Conservation (phyloP, 1,140 invertebrate species). For the Eumeta japonica region DNA sequence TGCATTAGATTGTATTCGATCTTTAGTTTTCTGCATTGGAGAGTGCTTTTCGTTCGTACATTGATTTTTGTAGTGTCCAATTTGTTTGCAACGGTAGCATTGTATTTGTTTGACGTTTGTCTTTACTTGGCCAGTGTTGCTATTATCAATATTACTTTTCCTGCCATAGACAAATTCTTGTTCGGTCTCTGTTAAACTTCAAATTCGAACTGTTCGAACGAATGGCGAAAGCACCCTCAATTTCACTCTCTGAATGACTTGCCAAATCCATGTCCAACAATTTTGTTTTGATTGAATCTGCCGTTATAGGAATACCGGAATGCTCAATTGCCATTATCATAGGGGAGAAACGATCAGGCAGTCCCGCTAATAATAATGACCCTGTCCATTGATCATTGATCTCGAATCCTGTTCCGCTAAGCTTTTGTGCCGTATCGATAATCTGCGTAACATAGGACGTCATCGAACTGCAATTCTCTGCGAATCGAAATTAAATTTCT, state of each 20-base stretch:
- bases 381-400: slow-evolving; percentile 1
- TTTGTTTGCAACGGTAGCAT: slow-evolving; percentile 4
- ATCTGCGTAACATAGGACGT: too few relatives aligned
- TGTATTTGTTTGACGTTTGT: slow-evolving; percentile 4
- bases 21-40: slow-evolving; percentile 9
- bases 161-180: slow-evolving; percentile 1
- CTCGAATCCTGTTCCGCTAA: slow-evolving; percentile 11
- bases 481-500: slow-evolving; percentile 10
- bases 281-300: too few relatives aligned
- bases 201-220: too few relatives aligned
- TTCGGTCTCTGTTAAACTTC: background rate
- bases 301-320: too few relatives aligned
- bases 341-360: slow-evolving; percentile 21
- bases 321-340: slow-evolving; percentile 34
- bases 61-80: slow-evolving; percentile 9
- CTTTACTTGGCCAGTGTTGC: too few relatives aligned
- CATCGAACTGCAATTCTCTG: slow-evolving; percentile 10
- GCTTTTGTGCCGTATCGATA: too few relatives aligned
- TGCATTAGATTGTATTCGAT: slow-evolving; percentile 10
- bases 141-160: too few relatives aligned
- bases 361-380: too few relatives aligned
- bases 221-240: background rate
- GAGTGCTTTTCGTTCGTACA: slow-evolving; percentile 10
- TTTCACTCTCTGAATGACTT: slow-evolving; percentile 3
- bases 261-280: too few relatives aligned